Evolutionary conservation across 2,888 invertebrate genomes (phyloP).

Genomic region (Cantharis lateralis): DNA sequence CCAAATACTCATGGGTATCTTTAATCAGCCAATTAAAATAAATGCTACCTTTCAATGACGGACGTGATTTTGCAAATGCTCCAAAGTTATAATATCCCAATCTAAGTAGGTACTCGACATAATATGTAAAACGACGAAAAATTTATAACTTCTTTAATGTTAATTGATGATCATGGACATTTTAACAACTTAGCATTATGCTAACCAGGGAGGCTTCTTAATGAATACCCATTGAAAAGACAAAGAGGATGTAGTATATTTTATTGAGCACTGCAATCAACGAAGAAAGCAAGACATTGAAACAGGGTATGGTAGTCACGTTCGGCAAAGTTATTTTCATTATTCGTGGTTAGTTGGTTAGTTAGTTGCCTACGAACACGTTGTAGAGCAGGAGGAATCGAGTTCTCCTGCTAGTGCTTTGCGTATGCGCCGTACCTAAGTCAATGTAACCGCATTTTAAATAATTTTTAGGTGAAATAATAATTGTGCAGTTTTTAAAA

Average conservation of each 20-base stretch:
- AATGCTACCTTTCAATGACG: background rate
- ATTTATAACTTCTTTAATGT: background rate
- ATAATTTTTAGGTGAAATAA: background rate
- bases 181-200: background rate
- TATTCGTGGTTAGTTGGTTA: slow-evolving; percentile 3
- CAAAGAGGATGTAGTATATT: background rate
- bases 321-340: background rate
- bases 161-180: background rate
- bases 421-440: slow-evolving; percentile 11
- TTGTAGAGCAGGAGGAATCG: slow-evolving; percentile 14
- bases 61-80: background rate
- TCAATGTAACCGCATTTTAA: slow-evolving; percentile 2
- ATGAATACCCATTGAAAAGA: background rate
- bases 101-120: background rate
- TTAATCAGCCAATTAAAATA: background rate
- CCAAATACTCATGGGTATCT: background rate
- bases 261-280: background rate
- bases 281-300: background rate
- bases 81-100: background rate
- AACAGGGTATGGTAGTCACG: slow-evolving; percentile 17
- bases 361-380: slow-evolving; percentile 13
- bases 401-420: slow-evolving; percentile 15
- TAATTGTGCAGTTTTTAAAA: background rate
- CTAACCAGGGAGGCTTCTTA: background rate
- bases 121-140: background rate